Conservation (phyloP, 2,797 vertebrate species). For the Prionace glauca region DNA sequence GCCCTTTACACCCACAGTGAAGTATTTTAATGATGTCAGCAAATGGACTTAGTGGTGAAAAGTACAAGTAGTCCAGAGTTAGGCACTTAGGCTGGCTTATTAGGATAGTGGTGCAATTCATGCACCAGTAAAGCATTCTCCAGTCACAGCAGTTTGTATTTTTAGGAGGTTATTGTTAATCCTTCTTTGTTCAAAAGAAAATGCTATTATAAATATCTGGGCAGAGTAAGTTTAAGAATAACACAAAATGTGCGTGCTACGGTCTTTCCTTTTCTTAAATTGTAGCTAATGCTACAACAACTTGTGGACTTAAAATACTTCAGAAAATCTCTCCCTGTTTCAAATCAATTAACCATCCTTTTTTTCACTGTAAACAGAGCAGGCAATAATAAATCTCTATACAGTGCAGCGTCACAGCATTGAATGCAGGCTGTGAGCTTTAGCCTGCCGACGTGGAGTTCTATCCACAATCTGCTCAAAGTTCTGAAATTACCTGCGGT, state of each 20-base stretch:
- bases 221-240: not conserved
- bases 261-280: conserved; percentile 20
- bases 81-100: not conserved
- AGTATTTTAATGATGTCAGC: conserved; percentile 49
- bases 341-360: not conserved
- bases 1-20: conserved; percentile 52
- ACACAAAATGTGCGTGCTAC: conserved; percentile 16
- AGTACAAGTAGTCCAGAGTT: not conserved
- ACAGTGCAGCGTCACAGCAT: not conserved
- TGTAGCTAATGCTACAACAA: too few relatives aligned
- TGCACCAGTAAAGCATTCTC: not conserved
- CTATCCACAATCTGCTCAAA: not conserved
- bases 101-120: not conserved
- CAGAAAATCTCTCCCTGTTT: not conserved
- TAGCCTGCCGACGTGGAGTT: not conserved
- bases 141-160: conserved; percentile 1
- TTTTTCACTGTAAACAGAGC: not conserved
- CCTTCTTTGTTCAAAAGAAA: conserved; percentile 32
- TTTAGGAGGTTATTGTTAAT: conserved; percentile 37
- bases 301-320: not conserved
- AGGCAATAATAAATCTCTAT: not conserved
- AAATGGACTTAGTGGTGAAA: conserved; percentile 18
- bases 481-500: not conserved
- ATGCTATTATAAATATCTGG: conserved; percentile 24
- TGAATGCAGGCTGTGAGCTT: not conserved